Evolutionary conservation across 2,113 vertebrate genomes (phyloP).

Genomic region (Leucoraja erinaceus): DNA sequence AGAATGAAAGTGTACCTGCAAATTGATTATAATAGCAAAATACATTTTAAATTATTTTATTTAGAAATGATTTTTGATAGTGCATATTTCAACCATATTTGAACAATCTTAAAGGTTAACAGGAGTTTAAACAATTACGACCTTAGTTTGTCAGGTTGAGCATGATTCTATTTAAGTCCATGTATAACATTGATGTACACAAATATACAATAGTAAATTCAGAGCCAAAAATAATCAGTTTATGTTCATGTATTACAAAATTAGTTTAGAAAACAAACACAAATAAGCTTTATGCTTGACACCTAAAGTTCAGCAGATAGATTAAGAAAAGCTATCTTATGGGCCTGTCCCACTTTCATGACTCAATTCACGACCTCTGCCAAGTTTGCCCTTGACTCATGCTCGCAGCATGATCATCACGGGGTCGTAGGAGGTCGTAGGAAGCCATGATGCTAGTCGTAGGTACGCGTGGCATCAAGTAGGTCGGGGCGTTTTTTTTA

Average conservation of each 20-base stretch:
- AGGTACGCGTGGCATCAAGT: too few relatives aligned
- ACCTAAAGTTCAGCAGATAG: background rate
- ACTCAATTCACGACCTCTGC: too few relatives aligned
- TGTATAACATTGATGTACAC: background rate
- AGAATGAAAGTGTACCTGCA: background rate
- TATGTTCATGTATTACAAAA: background rate
- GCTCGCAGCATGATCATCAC: too few relatives aligned
- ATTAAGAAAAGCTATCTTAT: background rate
- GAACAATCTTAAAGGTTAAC: background rate
- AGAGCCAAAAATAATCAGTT: background rate
- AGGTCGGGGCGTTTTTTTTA: too few relatives aligned
- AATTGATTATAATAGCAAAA: background rate
- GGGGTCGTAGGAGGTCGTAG: too few relatives aligned
- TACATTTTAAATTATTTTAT: background rate
- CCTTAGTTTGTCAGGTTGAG: background rate
- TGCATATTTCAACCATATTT: background rate
- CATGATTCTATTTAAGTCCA: background rate
- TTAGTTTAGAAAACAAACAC: too few relatives aligned
- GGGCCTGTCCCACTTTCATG: too few relatives aligned
- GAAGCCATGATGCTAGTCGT: too few relatives aligned
- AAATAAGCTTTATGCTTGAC: background rate
- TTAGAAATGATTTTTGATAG: background rate
- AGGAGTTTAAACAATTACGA: background rate
- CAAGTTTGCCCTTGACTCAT: too few relatives aligned
- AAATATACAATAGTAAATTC: constrained; percentile 9